A percentile compares a stretch with the other conserved stretches of the same genome.
Conservation (phyloP, 2,113 vertebrate genomes). For the Siniperca chuatsi region DNA sequence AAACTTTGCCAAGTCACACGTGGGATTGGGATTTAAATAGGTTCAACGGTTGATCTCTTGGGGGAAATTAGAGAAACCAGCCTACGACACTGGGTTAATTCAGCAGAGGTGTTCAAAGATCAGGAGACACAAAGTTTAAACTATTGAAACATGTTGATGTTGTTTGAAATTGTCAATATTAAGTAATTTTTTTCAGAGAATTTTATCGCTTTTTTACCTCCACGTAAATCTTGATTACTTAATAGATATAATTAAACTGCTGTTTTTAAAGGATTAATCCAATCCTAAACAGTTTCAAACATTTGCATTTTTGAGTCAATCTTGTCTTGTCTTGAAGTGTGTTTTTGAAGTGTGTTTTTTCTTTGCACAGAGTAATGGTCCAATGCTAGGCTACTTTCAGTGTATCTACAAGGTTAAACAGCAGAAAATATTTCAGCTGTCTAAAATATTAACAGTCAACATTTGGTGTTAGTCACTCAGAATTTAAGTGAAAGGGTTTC, state of each 20-base stretch:
- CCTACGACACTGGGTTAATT: constrained; percentile 30
- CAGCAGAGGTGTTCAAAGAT: constrained; percentile 39
- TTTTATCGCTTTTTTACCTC: not conserved
- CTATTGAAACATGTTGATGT: constrained; percentile 10
- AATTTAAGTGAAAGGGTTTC: not conserved
- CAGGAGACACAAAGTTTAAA: constrained; percentile 43
- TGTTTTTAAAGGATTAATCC: not conserved
- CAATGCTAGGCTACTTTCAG: not conserved
- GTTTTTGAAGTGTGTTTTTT: not conserved
- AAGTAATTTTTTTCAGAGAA: not conserved
- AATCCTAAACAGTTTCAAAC: not conserved
- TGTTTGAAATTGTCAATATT: not conserved
- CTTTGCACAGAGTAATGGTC: not conserved
- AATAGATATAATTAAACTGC: not conserved
- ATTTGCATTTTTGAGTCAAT: not conserved
- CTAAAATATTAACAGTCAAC: not conserved
- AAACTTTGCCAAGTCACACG: constrained; percentile 61
- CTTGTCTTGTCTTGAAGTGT: too few relatives aligned
- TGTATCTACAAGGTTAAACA: not conserved
- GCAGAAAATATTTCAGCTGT: not conserved
- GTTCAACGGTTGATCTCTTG: constrained; percentile 49
- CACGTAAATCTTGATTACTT: not conserved
- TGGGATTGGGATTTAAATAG: constrained; percentile 67
- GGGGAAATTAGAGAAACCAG: constrained; percentile 58
- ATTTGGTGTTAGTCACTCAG: not conserved